Evolutionary conservation across 2,113 vertebrate genomes (phyloP), one percentile per base, ranked within the genome.

Genomic region (Mungos mungo): DNA sequence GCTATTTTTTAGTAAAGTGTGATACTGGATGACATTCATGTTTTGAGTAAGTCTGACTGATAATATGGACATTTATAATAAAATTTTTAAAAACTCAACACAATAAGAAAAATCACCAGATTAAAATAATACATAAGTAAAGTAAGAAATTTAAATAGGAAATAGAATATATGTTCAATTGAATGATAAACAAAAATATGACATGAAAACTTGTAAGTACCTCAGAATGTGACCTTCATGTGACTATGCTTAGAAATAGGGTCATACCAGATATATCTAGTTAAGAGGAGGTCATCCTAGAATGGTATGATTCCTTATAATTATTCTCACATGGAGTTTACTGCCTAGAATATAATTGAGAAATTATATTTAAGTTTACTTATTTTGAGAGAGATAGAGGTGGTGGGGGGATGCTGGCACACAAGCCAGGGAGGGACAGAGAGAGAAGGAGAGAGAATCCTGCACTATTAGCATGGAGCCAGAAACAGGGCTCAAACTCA

Each of bases 21-120:
- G 71, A 38, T 85, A 50, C 80, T 80, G 11, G n/a, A 15, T 72
- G 45, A 72, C n/a, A 66, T 21, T 45, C 29, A 38, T 25, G n/a
- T 60, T 74, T 88, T 68, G 41, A 66, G 11, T 82, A 76, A 72
- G 3, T 82, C 81, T 94, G 38, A 66, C 33, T 90, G 54, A 95
- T 83, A 76, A 82, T 41, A 54, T n/a, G 29, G 52, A 12, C n/a
- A 74, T 90, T 80, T 69, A 15, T 60, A 35, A 76, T 41, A 88
- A 91, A 88, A 66, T 27, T 57, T 19, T 57, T 57, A 21, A 19
- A 21, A 57, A 80, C 18, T 72, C 18, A 57, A 54, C 38, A 77
- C 7, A 83, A 50, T 60, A 27, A 66, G 38, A 90, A 9, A 52
- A 72, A 13, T 82, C 11, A 25, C 57, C 4, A 57, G 45, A 38